Base-by-base conservation (phyloP, 2,797 vertebrate species). In the Phaenicophaeus curvirostris region DNA sequence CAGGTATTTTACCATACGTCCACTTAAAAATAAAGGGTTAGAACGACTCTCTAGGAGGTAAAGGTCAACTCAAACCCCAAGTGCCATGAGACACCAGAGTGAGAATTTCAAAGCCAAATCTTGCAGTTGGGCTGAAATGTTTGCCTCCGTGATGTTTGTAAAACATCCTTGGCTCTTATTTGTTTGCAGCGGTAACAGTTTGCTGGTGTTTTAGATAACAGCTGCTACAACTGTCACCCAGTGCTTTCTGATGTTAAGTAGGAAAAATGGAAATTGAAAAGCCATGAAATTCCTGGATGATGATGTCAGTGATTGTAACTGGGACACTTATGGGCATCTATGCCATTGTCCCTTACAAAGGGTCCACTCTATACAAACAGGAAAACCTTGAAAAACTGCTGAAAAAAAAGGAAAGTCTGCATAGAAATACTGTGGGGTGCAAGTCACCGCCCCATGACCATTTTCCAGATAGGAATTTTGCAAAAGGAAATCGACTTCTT, bases 321-420 rank as follows among this genome's bases (percentile, higher is more conserved):
- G 27, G 14, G 35, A 48, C 25, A 50, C 0, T 0, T 39, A 65
- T 1, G 2, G 46, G 28, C 7, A 10, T 54, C 27, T 39, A 39
- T 39, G 39, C 39, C 39, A 39, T 39, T 39, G 39, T 39, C 39
- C 39, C 39, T 68, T 79, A 72, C 31, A 35, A 35, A n/a, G 27
- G 51, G n/a, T 62, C 27, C n/a, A 33, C 65, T 24, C 71, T 42
- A 11, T n/a, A 33, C 66, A 86, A 84, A 93, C 5, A 55, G 4
- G 8, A 79, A 58, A 55, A 55, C 24, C 9, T n/a, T 62, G 54
- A 55, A 92, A 86, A 89, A 54, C 6, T 46, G 7, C 31, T 28
- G 6, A 25, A 80, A 69, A n/a, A 7, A 44, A 9, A 31, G n/a
- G n/a, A n/a, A n/a, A n/a, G n/a, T 44, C 41, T 2, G 3, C 23